These are phyloP conservation scores for Ophion ellenae DNA, from an alignment of 2,888 invertebrate genomes.

Conservation along the genomic window DNA sequence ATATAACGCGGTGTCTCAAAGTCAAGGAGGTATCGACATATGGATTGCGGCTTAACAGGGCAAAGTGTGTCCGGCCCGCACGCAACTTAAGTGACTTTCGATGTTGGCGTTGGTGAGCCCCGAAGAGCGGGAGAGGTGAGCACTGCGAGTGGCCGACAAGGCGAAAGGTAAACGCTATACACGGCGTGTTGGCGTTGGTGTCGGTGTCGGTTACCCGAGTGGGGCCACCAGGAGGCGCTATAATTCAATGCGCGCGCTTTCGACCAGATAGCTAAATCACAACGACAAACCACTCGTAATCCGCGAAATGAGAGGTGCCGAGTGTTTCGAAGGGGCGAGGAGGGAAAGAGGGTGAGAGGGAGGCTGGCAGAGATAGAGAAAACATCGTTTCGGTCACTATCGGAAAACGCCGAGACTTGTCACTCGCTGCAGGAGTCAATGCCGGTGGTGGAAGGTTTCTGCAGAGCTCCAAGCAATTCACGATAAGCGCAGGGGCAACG, in stretches of 20 bases:
- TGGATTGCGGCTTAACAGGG: conserved; percentile 48
- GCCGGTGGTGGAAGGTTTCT: conserved; percentile 71
- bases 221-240: conserved; percentile 59
- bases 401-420: conserved; percentile 49
- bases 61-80: conserved; percentile 69
- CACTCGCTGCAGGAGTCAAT: conserved; percentile 58
- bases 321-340: conserved; percentile 49
- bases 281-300: conserved; percentile 75
- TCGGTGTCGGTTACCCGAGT: conserved; percentile 44
- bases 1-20: conserved; percentile 45
- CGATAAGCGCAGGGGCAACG: conserved; percentile 19
- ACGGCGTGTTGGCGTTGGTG: conserved; percentile 59
- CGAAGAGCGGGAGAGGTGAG: conserved; percentile 51
- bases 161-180: conserved; percentile 58
- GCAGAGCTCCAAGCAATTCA: conserved; percentile 52
- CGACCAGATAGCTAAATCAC: conserved; percentile 77
- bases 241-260: conserved; percentile 74
- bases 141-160: conserved; percentile 55
- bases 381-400: conserved; percentile 58
- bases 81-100: conserved; percentile 83
- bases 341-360: conserved; percentile 21
- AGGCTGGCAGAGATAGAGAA: conserved; percentile 21
- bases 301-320: conserved; percentile 71
- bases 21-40: conserved; percentile 61
- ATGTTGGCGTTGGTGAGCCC: conserved; percentile 78